Evolutionary conservation across 2,888 invertebrate species (phyloP).

Genomic region (Dasysyrphus tricinctus): DNA sequence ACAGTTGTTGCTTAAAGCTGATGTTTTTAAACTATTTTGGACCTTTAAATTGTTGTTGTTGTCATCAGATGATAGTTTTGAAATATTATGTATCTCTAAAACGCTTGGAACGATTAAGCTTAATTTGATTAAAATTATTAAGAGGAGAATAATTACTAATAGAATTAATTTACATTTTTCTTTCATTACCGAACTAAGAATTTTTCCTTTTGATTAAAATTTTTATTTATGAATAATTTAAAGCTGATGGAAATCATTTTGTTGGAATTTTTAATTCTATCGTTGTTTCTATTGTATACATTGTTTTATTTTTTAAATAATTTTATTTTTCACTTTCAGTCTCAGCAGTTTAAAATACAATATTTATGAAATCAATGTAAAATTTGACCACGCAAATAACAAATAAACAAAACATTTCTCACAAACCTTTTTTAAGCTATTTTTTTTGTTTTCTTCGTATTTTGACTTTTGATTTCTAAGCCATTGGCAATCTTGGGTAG

Average conservation of each 20-base stretch:
- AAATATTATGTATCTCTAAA: slow-evolving; percentile 13
- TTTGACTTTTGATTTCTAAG: slow-evolving; percentile 3
- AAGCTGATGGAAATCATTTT: slow-evolving; percentile 17
- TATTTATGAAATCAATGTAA: slow-evolving; percentile 4
- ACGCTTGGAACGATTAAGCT: slow-evolving; percentile 39
- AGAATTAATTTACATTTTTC: slow-evolving; percentile 49
- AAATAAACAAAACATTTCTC: slow-evolving; percentile 8
- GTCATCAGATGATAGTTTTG: not conserved
- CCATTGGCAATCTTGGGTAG: slow-evolving; percentile 17
- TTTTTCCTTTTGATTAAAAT: slow-evolving; percentile 6
- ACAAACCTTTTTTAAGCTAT: slow-evolving; percentile 18
- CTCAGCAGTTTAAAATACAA: slow-evolving; percentile 23
- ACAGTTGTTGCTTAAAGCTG: slow-evolving; percentile 20
- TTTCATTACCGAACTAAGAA: slow-evolving; percentile 60
- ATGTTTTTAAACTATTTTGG: slow-evolving; percentile 12
- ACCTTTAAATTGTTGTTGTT: slow-evolving; percentile 5
- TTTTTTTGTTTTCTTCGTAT: not conserved
- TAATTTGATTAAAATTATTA: slow-evolving; percentile 38
- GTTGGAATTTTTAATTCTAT: not conserved
- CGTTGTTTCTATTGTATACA: slow-evolving; percentile 22
- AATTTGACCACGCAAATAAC: slow-evolving; percentile 3
- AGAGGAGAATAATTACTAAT: slow-evolving; percentile 46
- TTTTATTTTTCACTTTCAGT: slow-evolving; percentile 21
- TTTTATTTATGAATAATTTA: not conserved
- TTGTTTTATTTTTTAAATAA: not conserved